phyloP scores from a whole-genome alignment of 2,113 vertebrate genomes.

The Apteryx owenii region DNA sequence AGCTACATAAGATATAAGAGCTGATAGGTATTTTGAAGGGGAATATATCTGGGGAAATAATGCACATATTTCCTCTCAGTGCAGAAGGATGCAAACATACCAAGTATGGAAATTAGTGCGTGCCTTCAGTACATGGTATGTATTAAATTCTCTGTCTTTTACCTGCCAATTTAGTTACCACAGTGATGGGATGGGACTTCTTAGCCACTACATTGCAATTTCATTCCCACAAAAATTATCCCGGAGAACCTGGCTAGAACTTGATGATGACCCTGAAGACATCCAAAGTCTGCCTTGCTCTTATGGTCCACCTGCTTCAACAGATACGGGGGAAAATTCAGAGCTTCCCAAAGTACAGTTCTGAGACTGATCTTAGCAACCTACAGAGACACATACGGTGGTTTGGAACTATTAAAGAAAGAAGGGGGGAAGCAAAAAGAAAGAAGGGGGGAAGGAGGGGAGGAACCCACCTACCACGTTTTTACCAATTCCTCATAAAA shows the following conservation, averaged over 20 bases:
- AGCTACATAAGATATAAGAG: neutral
- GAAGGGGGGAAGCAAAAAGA: no score
- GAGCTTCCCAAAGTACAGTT: neutral
- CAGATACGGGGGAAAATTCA: fast-evolving
- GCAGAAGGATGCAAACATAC: neutral
- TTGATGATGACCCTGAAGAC: neutral
- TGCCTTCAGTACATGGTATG: fast-evolving
- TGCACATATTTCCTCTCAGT: neutral
- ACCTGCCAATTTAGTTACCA: neutral
- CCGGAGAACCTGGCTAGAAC: neutral
- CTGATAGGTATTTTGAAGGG: neutral
- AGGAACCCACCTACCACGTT: neutral
- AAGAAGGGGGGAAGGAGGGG: no score
- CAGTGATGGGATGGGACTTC: fast-evolving
- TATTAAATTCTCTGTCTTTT: neutral
- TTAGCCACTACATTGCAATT: neutral
- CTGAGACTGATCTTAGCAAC: neutral
- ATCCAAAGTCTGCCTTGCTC: neutral
- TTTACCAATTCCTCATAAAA: neutral
- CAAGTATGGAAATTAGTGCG: fast-evolving
- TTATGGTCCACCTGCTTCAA: no score
- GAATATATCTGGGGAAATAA: neutral
- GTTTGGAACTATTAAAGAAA: fast-evolving
- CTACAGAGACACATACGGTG: fast-evolving
- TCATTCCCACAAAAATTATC: neutral